A percentile compares a stretch with the other conserved stretches of the same genome.
These are phyloP conservation scores for Phengaris alcon DNA, from an alignment of 2,888 invertebrate species.

Conservation along the genomic window DNA sequence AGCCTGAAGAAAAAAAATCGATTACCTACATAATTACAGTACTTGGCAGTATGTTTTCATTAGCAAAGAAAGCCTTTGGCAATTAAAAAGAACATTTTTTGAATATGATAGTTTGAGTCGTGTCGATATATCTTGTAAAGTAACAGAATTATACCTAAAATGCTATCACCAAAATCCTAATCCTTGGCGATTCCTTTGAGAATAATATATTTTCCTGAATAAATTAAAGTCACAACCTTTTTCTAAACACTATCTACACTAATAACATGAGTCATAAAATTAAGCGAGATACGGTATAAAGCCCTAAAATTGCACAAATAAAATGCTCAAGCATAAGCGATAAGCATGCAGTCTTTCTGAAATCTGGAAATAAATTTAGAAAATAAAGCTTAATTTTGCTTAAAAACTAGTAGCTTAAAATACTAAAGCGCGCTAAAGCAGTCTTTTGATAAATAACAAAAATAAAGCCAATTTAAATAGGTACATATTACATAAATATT, in stretches of 20 bases:
- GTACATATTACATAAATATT: neutral
- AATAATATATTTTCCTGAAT: too few relatives aligned
- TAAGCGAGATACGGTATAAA: neutral
- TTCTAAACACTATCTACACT: neutral
- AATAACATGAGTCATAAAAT: neutral
- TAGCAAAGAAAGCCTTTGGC: too few relatives aligned
- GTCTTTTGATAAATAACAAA: slow-evolving; percentile 28
- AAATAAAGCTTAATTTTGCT: slow-evolving; percentile 9
- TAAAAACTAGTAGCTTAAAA: neutral
- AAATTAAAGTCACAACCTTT: neutral
- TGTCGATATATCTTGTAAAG: too few relatives aligned
- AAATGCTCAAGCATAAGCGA: slow-evolving; percentile 23
- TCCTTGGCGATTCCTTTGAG: too few relatives aligned
- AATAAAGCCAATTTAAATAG: neutral
- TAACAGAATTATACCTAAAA: too few relatives aligned
- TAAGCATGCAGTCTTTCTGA: slow-evolving; percentile 10
- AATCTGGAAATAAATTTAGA: neutral
- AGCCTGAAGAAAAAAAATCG: neutral
- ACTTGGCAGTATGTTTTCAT: neutral
- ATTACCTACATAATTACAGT: neutral
- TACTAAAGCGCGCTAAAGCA: slow-evolving; percentile 32
- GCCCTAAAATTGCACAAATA: slow-evolving; percentile 21
- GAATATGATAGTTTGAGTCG: too few relatives aligned
- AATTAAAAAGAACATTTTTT: too few relatives aligned
- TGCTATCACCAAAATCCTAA: too few relatives aligned